These are phyloP conservation scores for Meteorus cinctellus DNA, from an alignment of 2,888 invertebrate genomes.

Conservation along the genomic window DNA sequence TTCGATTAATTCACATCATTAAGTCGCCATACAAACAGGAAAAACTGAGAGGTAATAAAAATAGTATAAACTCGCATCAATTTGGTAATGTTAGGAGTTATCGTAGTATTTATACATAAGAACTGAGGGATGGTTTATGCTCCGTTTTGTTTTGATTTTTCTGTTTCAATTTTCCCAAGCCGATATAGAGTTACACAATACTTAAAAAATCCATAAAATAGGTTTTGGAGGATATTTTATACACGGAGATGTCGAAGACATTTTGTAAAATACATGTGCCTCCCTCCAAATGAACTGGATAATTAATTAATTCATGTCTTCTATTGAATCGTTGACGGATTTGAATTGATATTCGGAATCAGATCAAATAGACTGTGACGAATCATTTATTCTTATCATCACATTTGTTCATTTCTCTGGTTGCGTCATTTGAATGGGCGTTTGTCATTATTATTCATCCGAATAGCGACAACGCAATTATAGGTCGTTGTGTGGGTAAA, in stretches of 20 bases:
- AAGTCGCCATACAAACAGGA: not conserved
- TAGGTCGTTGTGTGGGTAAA: not conserved
- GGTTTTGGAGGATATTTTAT: not conserved
- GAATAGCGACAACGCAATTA: not conserved
- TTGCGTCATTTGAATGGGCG: not conserved
- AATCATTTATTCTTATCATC: not conserved
- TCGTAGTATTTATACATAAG: not conserved
- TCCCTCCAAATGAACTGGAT: not conserved
- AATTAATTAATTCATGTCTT: not conserved
- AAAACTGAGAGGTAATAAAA: not conserved
- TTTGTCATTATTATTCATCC: not conserved
- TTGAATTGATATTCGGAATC: not conserved
- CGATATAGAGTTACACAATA: not conserved
- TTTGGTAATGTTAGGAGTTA: not conserved
- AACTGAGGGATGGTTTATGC: not conserved
- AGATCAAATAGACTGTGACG: not conserved
- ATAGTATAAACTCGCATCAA: not conserved
- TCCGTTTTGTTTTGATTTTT: not conserved
- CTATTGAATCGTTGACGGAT: not conserved
- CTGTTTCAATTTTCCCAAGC: not conserved
- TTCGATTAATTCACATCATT: constrained; percentile 3
- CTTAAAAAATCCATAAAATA: not conserved
- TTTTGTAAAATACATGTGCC: not conserved
- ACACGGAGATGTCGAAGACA: not conserved
- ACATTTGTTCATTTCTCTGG: not conserved